Percentiles rank a stretch among this genome's conserved stretches.
These are phyloP conservation scores for Drosophila suboccidentalis DNA, from an alignment of 2,888 invertebrate genomes.

Conservation along the genomic window DNA sequence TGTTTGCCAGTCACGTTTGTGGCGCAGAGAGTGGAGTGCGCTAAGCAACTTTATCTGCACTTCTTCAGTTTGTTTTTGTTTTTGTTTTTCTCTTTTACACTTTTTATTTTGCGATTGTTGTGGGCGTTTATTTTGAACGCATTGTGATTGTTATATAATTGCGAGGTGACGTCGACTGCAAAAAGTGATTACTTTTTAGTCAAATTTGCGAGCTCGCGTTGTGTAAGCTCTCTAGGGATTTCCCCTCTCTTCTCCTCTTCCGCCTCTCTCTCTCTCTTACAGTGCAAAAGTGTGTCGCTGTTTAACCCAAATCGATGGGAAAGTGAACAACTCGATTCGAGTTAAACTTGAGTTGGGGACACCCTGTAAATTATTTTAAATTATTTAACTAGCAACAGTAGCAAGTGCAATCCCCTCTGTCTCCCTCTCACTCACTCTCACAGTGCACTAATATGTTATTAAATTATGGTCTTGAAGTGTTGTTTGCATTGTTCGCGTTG, in stretches of 20 bases:
- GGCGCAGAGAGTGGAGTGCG: slow-evolving; percentile 28
- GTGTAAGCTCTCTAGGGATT: slow-evolving; percentile 21
- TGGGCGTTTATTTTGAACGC: slow-evolving; percentile 71
- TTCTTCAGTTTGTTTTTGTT: slow-evolving; percentile 47
- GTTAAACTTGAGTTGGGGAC: background rate
- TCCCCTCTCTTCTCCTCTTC: background rate
- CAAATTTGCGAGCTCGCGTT: slow-evolving; percentile 54
- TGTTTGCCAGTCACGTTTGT: slow-evolving; percentile 77
- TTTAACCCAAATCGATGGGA: slow-evolving; percentile 34
- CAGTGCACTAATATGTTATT: slow-evolving; percentile 34
- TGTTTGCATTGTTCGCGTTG: slow-evolving; percentile 53
- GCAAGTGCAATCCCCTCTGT: background rate
- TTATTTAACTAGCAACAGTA: slow-evolving; percentile 15
- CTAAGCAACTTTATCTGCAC: slow-evolving; percentile 62
- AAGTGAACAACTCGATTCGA: slow-evolving; percentile 30
- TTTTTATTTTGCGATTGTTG: slow-evolving; percentile 42
- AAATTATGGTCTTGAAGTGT: slow-evolving; percentile 43
- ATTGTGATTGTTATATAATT: slow-evolving; percentile 69
- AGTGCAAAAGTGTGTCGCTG: slow-evolving; percentile 35
- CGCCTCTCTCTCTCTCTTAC: background rate
- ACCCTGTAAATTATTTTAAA: slow-evolving; percentile 25
- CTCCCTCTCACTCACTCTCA: background rate
- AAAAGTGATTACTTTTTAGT: slow-evolving; percentile 58
- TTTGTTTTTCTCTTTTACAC: background rate
- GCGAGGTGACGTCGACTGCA: slow-evolving; percentile 36